These are phyloP conservation scores for Perodicticus potto DNA, from an alignment of 2,797 vertebrate genomes.

Conservation along the genomic window DNA sequence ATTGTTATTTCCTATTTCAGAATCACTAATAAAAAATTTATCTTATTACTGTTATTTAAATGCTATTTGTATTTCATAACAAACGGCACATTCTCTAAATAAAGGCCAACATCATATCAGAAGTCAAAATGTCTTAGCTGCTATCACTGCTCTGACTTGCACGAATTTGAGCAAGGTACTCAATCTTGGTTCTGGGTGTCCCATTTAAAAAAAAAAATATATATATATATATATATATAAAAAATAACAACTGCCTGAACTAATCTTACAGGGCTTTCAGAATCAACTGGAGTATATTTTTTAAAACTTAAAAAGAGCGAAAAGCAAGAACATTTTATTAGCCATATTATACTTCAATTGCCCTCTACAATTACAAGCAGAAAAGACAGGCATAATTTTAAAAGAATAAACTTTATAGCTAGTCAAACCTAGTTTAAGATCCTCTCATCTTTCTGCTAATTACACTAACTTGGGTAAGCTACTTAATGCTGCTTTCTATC, in stretches of 20 bases:
- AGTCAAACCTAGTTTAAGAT: slow-evolving; percentile 29
- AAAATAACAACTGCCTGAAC: background rate
- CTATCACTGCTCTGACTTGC: background rate
- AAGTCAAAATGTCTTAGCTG: background rate
- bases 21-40: background rate
- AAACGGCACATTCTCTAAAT: background rate
- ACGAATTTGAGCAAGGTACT: background rate
- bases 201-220: background rate
- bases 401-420: background rate
- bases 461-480: background rate
- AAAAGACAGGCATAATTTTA: slow-evolving; percentile 4
- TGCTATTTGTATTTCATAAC: background rate
- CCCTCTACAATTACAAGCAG: background rate
- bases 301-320: background rate
- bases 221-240: no score
- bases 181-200: background rate
- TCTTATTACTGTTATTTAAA: background rate
- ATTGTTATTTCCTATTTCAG: background rate
- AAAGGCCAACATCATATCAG: background rate
- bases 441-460: background rate
- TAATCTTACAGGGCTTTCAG: background rate
- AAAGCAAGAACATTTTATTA: background rate
- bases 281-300: background rate
- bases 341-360: background rate
- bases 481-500: background rate